These are phyloP conservation scores for Oedothorax gibbosus DNA, from an alignment of 1,140 invertebrate species.

Conservation along the genomic window DNA sequence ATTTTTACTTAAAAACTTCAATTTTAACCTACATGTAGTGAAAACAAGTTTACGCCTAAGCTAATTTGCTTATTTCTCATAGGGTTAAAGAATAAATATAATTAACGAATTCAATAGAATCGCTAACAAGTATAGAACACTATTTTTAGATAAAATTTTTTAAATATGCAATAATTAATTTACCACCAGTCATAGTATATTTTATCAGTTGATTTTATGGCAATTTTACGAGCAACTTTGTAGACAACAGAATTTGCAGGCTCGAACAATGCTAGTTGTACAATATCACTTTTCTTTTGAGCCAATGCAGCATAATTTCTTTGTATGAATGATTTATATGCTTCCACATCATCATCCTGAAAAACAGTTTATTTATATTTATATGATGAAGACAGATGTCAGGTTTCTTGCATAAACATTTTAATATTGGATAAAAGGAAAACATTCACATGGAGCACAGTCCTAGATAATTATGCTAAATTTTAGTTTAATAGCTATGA, in stretches of 20 bases:
- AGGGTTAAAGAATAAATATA: too few species aligned
- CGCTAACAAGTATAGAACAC: too few species aligned
- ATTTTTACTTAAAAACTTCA: too few species aligned
- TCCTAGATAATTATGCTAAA: too few species aligned
- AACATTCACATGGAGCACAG: too few species aligned
- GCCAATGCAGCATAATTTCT: slow-evolving; percentile 62
- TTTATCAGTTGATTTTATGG: slow-evolving; percentile 32
- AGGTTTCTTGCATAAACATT: too few species aligned
- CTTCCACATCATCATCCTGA: slow-evolving; percentile 53
- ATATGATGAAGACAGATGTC: neutral
- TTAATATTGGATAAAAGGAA: too few species aligned
- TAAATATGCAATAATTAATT: neutral
- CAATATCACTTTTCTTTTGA: slow-evolving; percentile 63
- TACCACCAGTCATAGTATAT: slow-evolving; percentile 65
- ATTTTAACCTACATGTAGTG: too few species aligned
- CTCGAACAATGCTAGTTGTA: slow-evolving; percentile 65
- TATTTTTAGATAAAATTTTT: neutral
- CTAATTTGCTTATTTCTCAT: too few species aligned
- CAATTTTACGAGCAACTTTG: slow-evolving; percentile 59
- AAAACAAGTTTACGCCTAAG: too few species aligned
- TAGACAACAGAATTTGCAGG: slow-evolving; percentile 62
- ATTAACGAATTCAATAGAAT: too few species aligned
- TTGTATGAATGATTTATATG: slow-evolving; percentile 63
- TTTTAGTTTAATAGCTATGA: too few species aligned
- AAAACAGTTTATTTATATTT: neutral